These are phyloP conservation scores for Cygnus atratus DNA, from an alignment of 2,113 vertebrate genomes.

Conservation along the genomic window DNA sequence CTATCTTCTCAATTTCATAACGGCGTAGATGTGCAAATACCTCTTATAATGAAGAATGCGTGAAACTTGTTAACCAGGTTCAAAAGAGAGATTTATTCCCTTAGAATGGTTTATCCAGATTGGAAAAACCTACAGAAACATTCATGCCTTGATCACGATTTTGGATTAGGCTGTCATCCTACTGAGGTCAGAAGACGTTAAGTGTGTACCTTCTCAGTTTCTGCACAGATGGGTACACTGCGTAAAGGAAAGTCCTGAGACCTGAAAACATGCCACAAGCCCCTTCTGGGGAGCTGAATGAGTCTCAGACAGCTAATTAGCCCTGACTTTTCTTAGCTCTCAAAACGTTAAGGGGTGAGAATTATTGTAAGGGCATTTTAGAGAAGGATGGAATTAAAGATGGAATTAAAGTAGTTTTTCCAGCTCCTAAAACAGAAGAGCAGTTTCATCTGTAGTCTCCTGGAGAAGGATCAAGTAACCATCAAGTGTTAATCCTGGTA, in stretches of 20 bases:
- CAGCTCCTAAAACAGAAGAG: not conserved
- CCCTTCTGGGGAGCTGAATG: not conserved
- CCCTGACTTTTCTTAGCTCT: not conserved
- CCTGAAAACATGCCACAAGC: not conserved
- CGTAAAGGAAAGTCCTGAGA: not conserved
- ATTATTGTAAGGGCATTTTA: not conserved
- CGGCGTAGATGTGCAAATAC: not conserved
- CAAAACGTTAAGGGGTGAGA: not conserved
- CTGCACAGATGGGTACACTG: not conserved
- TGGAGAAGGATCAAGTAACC: not conserved
- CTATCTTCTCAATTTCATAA: not conserved
- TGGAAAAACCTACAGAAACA: not conserved
- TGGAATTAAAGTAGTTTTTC: not conserved
- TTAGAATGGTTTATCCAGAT: not conserved
- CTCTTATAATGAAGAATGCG: not conserved
- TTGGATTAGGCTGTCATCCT: not conserved
- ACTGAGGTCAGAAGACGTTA: not conserved
- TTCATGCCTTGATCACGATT: not conserved
- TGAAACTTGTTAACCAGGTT: not conserved
- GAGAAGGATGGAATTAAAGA: not conserved
- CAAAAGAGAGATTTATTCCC: not conserved
- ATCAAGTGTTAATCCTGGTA: not conserved
- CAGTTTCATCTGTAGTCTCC: slow-evolving; percentile 4
- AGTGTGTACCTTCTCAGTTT: not conserved
- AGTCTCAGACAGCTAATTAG: not conserved